Evolutionary conservation across 2,888 invertebrate genomes (phyloP).

Genomic region (Pilophorus perplexus): DNA sequence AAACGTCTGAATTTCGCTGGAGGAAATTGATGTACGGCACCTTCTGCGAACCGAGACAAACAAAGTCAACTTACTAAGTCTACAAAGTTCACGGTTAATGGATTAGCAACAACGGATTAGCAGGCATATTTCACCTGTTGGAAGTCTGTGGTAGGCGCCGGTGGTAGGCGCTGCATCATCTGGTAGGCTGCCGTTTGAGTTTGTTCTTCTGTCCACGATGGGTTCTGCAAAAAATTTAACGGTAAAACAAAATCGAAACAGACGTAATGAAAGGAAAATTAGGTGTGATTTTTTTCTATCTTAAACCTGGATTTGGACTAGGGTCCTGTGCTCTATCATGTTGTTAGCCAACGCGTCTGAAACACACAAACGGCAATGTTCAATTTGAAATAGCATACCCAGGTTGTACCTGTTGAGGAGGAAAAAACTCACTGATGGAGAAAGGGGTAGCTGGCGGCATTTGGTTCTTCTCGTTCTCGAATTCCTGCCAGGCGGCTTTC

Average conservation of each 20-base stretch:
- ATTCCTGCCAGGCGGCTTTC: slow-evolving; percentile 95
- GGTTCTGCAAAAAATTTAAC: slow-evolving; percentile 10
- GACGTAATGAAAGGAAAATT: background rate
- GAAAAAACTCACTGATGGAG: background rate
- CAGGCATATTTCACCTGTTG: background rate
- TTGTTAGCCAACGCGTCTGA: background rate
- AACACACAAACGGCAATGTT: background rate
- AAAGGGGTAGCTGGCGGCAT: background rate
- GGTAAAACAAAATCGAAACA: background rate
- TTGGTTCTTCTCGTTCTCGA: slow-evolving; percentile 72
- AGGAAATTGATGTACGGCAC: background rate
- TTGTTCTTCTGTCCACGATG: slow-evolving; percentile 7
- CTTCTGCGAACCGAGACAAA: background rate
- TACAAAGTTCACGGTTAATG: background rate
- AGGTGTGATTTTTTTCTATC: background rate
- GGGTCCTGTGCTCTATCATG: slow-evolving; percentile 2
- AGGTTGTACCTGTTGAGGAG: too few relatives aligned
- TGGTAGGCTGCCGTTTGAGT: background rate
- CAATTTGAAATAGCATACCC: too few relatives aligned
- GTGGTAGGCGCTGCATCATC: slow-evolving; percentile 1
- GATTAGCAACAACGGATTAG: too few relatives aligned
- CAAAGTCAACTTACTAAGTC: background rate
- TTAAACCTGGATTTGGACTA: background rate
- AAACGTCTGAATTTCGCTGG: too few relatives aligned
- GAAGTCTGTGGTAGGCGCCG: too few relatives aligned